A percentile compares a stretch with the other conserved stretches of the same genome.
Evolutionary conservation across 2,888 invertebrate genomes (phyloP).

Genomic region (Heliconius sara): DNA sequence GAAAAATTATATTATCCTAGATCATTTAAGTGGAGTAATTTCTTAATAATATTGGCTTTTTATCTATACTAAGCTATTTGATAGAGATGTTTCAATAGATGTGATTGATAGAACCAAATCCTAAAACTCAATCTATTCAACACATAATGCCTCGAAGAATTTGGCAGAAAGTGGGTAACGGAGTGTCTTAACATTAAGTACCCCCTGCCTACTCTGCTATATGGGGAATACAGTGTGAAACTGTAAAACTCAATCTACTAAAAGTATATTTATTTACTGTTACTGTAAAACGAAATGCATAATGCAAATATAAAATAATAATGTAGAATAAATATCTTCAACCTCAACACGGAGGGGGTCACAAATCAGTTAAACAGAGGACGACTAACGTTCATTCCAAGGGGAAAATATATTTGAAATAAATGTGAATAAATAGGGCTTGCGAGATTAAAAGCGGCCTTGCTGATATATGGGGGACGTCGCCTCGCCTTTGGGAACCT

Average conservation of each 20-base stretch:
- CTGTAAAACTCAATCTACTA: neutral
- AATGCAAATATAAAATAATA: constrained; percentile 9
- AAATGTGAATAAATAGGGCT: constrained; percentile 81
- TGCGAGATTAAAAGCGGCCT: constrained; percentile 77
- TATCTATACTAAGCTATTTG: too few relatives aligned
- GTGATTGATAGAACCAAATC: too few relatives aligned
- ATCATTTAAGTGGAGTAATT: too few relatives aligned
- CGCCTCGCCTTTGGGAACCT: constrained; percentile 32
- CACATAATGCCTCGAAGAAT: too few relatives aligned
- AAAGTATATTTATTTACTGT: neutral
- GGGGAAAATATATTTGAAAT: constrained; percentile 79
- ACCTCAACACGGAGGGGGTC: constrained; percentile 69
- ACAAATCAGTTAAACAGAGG: constrained; percentile 77
- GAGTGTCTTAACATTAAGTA: too few relatives aligned
- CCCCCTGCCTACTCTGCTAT: too few relatives aligned
- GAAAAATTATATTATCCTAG: too few relatives aligned
- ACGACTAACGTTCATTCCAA: constrained; percentile 70
- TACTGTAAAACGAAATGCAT: neutral
- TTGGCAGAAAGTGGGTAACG: too few relatives aligned
- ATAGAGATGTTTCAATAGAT: too few relatives aligned
- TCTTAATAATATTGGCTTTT: too few relatives aligned
- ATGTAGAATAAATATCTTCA: constrained; percentile 42
- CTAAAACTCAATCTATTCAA: too few relatives aligned
- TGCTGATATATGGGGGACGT: constrained; percentile 72
- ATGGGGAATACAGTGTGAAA: neutral